A percentile compares a stretch with the other conserved stretches of the same genome.
phyloP scores from a whole-genome alignment of 2,797 vertebrate species.

The Sebastes itinus region DNA sequence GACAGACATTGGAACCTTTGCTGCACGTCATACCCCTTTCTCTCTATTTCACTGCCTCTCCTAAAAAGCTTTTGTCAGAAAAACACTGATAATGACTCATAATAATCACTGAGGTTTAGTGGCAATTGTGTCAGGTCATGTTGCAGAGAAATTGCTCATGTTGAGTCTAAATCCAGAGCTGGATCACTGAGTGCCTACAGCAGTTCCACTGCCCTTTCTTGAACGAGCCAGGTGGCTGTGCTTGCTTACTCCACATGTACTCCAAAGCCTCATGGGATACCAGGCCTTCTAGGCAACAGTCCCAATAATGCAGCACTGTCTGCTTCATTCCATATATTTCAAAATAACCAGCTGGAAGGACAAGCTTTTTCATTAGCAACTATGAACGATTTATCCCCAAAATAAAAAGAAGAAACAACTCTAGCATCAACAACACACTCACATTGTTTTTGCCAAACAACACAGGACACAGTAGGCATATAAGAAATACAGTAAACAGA shows the following conservation, averaged over 20 bases:
- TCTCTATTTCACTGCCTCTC: neutral
- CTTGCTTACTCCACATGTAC: constrained; percentile 34
- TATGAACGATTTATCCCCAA: neutral
- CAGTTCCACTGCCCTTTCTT: constrained; percentile 33
- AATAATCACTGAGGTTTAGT: neutral
- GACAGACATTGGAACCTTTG: neutral
- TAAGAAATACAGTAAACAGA: constrained; percentile 23
- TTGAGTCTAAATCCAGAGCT: neutral
- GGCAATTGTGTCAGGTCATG: neutral
- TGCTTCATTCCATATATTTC: neutral
- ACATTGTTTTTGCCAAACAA: constrained; percentile 22
- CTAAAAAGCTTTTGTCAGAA: neutral
- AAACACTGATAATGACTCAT: neutral
- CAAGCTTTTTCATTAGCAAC: neutral
- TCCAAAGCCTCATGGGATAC: constrained; percentile 58
- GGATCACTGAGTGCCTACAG: constrained; percentile 4
- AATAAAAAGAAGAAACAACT: neutral
- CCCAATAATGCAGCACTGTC: constrained; percentile 26
- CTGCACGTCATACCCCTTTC: neutral
- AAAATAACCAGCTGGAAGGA: constrained; percentile 20
- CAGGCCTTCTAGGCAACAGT: constrained; percentile 38
- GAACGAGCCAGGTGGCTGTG: constrained; percentile 68
- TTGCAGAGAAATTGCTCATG: constrained; percentile 9
- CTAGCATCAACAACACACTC: constrained; percentile 4
- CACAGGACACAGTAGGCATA: constrained; percentile 1